Base-by-base conservation (phyloP, 1,140 invertebrate species). In the Drosophila yakuba region DNA sequence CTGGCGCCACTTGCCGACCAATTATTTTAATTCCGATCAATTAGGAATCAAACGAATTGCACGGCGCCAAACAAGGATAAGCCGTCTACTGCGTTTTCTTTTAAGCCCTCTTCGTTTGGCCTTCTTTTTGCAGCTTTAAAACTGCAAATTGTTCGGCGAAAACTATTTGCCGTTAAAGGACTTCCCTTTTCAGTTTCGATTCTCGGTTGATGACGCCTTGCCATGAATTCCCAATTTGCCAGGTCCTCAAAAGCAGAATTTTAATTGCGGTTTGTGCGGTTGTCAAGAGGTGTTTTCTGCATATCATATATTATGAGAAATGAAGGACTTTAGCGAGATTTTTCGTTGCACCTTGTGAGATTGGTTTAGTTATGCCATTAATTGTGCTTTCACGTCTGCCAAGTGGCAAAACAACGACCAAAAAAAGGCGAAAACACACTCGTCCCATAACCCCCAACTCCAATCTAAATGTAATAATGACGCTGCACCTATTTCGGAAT, bases 1-100 rank as follows among this genome's bases (percentile, higher is more conserved):
- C 38, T 43, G 59, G 38, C 59, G 73, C 20, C 51, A 59, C 47
- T 55, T 51, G 56, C 44, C 54, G 57, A 77, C 66, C 82, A 88
- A 88, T 86, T 86, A 88, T 79, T 88, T 75, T 75, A 80, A 61
- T 69, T 38, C 62, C 41, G 64, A 74, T 74, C 71, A 74, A 74
- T 74, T 74, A 64, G 45, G 71, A 63, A 74, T 51, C 38, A 41
- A 50, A 25, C 39, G 51, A 55, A 48, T 47, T 52, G 32, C n/a
- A 20, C 35, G 71, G 39, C 17, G 44, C 20, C 36, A 20, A 48
- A 15, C 51, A 23, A 36, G 52, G 25, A 36, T 35, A 51, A 50
- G 28, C 35, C 35, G 32, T 54, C 15, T 28, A 41, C 43, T 15
- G 48, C n/a, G 54, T 60, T 25, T 35, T 44, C 36, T n/a, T 36